Base-by-base conservation (phyloP, 2,113 vertebrate genomes). In the Cynoglossus semilaevis region DNA sequence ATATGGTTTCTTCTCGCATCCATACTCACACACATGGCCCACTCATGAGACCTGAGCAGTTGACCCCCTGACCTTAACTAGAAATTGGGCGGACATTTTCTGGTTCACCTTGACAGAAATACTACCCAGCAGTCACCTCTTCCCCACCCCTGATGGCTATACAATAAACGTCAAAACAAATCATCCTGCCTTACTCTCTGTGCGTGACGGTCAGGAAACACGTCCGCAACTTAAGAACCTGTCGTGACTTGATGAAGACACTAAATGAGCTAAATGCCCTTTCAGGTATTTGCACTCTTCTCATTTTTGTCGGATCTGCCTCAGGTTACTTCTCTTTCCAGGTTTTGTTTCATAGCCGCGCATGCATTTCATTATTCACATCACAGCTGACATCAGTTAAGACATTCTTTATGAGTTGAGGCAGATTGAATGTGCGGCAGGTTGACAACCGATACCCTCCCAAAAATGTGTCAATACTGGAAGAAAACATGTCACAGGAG, bases 81-180 rank as follows among this genome's bases (percentile, higher is more conserved):
- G 52, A 68, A 58, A 43, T 41, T 69, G 54, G 75, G 70, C 4
- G 7, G 64, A 63, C 50, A 5, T 72, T 58, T 64, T 11, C 47
- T 13, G 17, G 48, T 29, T 29, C 70, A 42, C 17, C 2, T 17
- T 72, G 75, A 79, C 66, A 79, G 63, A 77, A 76, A 73, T 77
- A 83, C 66, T 44, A 44, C 57, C 52, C 11, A n/a, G 48, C 41
- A 58, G 19, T 64, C 79, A 58, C 60, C 58, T 70, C 57, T 41
- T 61, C 18, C 49, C 57, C 63, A n/a, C 38, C 43, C 42, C 51
- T 12, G 42, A 9, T n/a, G 12, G 51, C 68, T 37, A 51, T 67
- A 29, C 58, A 72, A 67, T 71, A 70, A 81, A 77, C 10, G 52
- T 71, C 58, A 63, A 68, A 81, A 58, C 67, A 70, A 80, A 75